phyloP scores from a whole-genome alignment of 2,797 vertebrate genomes.

The Lepus oiostolus region DNA sequence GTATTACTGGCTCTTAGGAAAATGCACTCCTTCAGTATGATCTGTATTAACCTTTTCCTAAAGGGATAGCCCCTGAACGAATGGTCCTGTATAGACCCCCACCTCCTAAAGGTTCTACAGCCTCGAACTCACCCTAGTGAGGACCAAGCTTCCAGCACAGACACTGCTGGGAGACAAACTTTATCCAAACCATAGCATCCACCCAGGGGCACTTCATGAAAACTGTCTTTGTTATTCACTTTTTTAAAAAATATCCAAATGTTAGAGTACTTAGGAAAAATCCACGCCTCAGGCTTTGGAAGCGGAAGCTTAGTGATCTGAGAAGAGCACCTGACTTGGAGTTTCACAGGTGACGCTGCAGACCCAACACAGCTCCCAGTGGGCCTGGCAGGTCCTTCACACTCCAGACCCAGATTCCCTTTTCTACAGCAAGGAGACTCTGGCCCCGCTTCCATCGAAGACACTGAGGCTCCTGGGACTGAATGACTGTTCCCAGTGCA shows the following conservation, averaged over 20 bases:
- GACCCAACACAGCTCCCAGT: not conserved
- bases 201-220: not conserved
- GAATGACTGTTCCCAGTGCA: not conserved
- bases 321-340: not conserved
- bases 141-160: too few relatives aligned
- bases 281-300: not conserved
- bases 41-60: too few relatives aligned
- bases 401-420: not conserved
- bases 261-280: not conserved
- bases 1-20: too few relatives aligned
- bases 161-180: too few relatives aligned
- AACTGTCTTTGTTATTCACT: not conserved
- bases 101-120: too few relatives aligned
- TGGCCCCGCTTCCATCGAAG: not conserved
- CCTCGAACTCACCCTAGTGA: too few relatives aligned
- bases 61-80: too few relatives aligned
- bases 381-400: not conserved
- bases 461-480: not conserved
- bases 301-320: not conserved
- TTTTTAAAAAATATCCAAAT: not conserved
- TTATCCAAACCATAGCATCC: too few relatives aligned
- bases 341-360: not conserved
- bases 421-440: not conserved
- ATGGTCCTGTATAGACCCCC: too few relatives aligned
- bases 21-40: too few relatives aligned